These are phyloP conservation scores for Pristionchus exspectatus DNA, from an alignment of 2,888 invertebrate genomes.

Conservation along the genomic window DNA sequence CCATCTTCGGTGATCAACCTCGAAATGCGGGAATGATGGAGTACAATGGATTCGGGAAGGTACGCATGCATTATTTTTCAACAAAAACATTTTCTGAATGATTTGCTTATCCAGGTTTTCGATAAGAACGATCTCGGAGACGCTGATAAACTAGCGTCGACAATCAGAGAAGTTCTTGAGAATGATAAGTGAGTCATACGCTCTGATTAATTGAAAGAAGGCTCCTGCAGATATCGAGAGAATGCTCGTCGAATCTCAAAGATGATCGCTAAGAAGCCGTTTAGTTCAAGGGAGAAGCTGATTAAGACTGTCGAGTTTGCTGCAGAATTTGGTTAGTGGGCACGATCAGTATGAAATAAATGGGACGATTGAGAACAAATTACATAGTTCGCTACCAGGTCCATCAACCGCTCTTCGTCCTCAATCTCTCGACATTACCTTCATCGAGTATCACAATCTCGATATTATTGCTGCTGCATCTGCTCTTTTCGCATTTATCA, in stretches of 20 bases:
- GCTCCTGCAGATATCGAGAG: neutral
- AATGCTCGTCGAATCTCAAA: conserved; percentile 15
- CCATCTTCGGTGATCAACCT: conserved; percentile 23
- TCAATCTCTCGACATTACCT: neutral
- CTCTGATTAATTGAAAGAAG: neutral
- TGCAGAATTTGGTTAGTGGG: neutral
- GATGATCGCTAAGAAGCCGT: conserved; percentile 8
- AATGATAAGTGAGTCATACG: conserved; percentile 56
- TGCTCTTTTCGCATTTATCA: neutral
- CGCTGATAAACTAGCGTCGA: conserved; percentile 57
- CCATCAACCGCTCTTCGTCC: neutral
- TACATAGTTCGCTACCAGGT: neutral
- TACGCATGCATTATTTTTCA: neutral
- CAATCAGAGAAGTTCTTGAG: conserved; percentile 61
- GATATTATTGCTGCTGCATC: neutral
- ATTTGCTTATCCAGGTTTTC: conserved; percentile 52
- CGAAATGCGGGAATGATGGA: conserved; percentile 42
- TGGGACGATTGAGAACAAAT: neutral
- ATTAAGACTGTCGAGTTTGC: conserved; percentile 15
- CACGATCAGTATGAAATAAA: neutral
- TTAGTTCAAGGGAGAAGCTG: conserved; percentile 24
- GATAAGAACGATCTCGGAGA: conserved; percentile 62
- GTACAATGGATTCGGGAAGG: conserved; percentile 37
- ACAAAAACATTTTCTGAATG: too few relatives aligned
- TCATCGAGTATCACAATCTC: conserved; percentile 23